Base-by-base conservation (phyloP, 1,140 invertebrate genomes). In the Condylostylus longicornis region DNA sequence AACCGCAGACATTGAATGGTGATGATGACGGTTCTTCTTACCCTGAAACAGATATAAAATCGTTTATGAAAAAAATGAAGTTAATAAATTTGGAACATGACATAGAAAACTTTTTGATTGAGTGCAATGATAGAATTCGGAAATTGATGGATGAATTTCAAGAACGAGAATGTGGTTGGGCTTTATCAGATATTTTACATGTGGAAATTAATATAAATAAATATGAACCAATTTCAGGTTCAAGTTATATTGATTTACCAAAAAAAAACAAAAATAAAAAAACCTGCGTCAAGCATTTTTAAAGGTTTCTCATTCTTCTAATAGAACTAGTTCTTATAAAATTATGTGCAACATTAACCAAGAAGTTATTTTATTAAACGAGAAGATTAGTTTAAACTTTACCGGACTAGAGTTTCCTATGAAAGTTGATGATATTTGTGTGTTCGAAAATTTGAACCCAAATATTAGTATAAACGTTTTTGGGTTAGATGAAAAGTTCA, bases 161-260 rank as follows among this genome's bases (percentile, higher is more conserved):
- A 35, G 50, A 54, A 33, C 35, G 41, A 31, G 52, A 57, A 35
- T 43, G 38, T 37, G 58, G 57, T 14, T 63, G 51, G 57, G 32
- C 49, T 2, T 41, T 61, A 40, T 25, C 4, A 17, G 20, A 33
- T 43, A 55, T 57, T 14, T 18, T 45, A 8, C 39, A 53, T 35
- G 40, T 55, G 20, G 33, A 42, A 33, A 17, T 53, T n/a, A 46
- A 56, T 33, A 49, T 59, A 13, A 49, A 49, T 38, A 50, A 49
- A 40, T 59, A 47, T 42, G 42, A 46, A 33, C 51, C 51, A 5
- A 14, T 54, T 14, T 37, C 42, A 6, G 49, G 40, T 21, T 43
- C 40, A 33, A 41, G 38, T 12, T 53, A 45, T 36, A 45, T 58
- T 13, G 20, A 44, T 22, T 18, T 54, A 35, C 54, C 49, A 10